Evolutionary conservation across 1,140 invertebrate genomes (phyloP).

Genomic region (Phthorimaea operculella): DNA sequence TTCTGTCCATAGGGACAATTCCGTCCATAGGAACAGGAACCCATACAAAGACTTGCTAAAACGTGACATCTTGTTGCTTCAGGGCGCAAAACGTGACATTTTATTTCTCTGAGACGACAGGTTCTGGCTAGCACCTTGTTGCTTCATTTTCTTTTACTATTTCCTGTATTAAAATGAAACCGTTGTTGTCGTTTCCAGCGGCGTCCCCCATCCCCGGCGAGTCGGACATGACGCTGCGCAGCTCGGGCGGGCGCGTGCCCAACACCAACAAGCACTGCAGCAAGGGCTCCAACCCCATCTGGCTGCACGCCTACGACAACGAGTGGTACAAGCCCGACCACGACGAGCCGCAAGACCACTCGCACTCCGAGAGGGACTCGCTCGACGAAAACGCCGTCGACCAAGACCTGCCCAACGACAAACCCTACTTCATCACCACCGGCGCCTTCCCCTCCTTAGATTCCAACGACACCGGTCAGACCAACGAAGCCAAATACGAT

Average conservation of each 20-base stretch:
- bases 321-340: constrained; percentile 93
- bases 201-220: constrained; percentile 69
- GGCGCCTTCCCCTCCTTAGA: constrained; percentile 66
- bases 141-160: too few species aligned
- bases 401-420: constrained; percentile 70
- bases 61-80: too few species aligned
- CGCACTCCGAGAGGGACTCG: constrained; percentile 82
- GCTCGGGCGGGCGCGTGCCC: constrained; percentile 80
- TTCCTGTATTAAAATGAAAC: too few species aligned
- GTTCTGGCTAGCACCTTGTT: too few species aligned
- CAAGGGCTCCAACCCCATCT: constrained; percentile 95
- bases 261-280: constrained; percentile 95
- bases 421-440: constrained; percentile 67
- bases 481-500: constrained; percentile 72
- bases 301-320: constrained; percentile 94
- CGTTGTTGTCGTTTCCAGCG: too few species aligned
- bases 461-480: constrained; percentile 58
- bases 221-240: constrained; percentile 78
- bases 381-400: constrained; percentile 87
- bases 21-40: too few species aligned
- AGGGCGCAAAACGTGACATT: too few species aligned
- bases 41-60: too few species aligned
- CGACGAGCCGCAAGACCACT: constrained; percentile 44
- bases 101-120: too few species aligned
- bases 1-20: too few species aligned